Conservation (phyloP, 2,888 invertebrate genomes). For the Endotricha flammealis region DNA sequence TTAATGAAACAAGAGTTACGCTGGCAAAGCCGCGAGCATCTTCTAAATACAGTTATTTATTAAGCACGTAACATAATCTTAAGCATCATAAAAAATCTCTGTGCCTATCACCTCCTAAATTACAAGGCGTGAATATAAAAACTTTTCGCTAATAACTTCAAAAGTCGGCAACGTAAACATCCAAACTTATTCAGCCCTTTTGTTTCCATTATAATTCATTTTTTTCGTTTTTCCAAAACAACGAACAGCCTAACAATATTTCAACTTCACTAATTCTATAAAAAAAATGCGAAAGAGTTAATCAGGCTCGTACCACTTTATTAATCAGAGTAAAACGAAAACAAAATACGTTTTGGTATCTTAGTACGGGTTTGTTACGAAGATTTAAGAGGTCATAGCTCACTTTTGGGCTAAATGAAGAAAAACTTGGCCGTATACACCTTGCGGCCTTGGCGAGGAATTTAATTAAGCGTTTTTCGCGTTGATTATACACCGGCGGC, state of each 20-base stretch:
- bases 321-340: slow-evolving; percentile 18
- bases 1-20: too few relatives aligned
- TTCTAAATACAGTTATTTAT: too few relatives aligned
- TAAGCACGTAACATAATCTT: too few relatives aligned
- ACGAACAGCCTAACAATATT: slow-evolving; percentile 17
- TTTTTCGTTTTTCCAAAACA: slow-evolving; percentile 7
- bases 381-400: slow-evolving; percentile 34
- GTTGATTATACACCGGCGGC: slow-evolving; percentile 46
- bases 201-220: slow-evolving; percentile 5
- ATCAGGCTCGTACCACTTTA: slow-evolving; percentile 23
- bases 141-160: too few relatives aligned
- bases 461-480: slow-evolving; percentile 59
- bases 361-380: slow-evolving; percentile 17
- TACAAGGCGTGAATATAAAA: too few relatives aligned
- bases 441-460: slow-evolving; percentile 37
- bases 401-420: slow-evolving; percentile 35
- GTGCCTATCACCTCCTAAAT: too few relatives aligned
- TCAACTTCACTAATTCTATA: slow-evolving; percentile 18
- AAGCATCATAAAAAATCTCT: too few relatives aligned
- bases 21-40: too few relatives aligned
- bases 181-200: neutral
- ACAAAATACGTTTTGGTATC: slow-evolving; percentile 10
- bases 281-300: slow-evolving; percentile 28
- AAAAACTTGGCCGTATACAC: slow-evolving; percentile 25
- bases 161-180: too few relatives aligned